Base-by-base conservation (phyloP, 2,797 vertebrate species). In the Neostethus bicornis region DNA sequence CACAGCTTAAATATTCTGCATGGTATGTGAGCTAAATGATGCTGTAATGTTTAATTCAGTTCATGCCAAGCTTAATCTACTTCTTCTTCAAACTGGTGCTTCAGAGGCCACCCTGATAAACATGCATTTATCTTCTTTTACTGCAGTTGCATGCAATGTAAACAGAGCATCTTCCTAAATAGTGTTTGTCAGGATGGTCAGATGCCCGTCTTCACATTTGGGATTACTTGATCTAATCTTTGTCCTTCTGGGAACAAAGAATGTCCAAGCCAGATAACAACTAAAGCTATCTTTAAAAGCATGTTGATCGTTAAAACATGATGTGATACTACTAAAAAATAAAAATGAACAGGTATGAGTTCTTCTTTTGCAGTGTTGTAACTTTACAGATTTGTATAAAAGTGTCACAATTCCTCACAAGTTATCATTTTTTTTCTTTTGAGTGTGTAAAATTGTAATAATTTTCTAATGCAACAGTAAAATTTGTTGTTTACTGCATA, bases 201-300 rank as follows among this genome's bases (percentile, higher is more conserved):
- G 47, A 21, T 32, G 43, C 52, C 53, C 58, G 45, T 67, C 62
- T 61, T 4, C 2, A 42, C 19, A 64, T 60, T 72, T 73, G 69
- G 51, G 51, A 65, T 43, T 70, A 61, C 63, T 65, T 26, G 54
- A 85, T 85, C 21, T 80, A 63, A 82, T 85, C 72, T 81, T 42
- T 64, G 37, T 48, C 10, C 68, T 47, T 69, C 53, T 70, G 75
- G 61, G 69, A 73, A 12, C 29, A 62, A 66, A 74, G 42, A 70
- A 7, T 32, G 29, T 37, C 16, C 37, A 16, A 51, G 32, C 17
- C 54, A 51, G 61, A 71, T 47, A 51, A 51, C 16, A 57, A 50
- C 53, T 6, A 44, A 34, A 32, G 39, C 29, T 28, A 26, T 60
- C 1, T 2, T 48, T 39, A 32, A 41, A 20, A 35, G 3, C 11